Evolutionary conservation across 2,797 vertebrate species (phyloP), one percentile per base, ranked within the genome.

Genomic region (Intellagama lesueurii): DNA sequence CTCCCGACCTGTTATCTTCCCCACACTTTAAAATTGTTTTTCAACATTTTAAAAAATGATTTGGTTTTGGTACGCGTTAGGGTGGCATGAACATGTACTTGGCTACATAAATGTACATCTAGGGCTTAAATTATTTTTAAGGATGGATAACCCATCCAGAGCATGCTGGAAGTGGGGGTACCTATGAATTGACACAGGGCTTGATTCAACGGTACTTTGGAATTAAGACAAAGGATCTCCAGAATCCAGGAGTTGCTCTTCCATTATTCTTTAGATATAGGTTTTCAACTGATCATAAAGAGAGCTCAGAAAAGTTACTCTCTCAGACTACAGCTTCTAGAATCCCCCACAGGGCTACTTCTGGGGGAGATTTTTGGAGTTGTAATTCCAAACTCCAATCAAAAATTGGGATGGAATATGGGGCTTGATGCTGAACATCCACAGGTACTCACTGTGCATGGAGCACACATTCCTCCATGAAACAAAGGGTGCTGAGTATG

Each of bases 401-500:
- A 83, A 44, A 83, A 30, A 44, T 7, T 68, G 68, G 40, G 7
- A 70, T n/a, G 44, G 19, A 47, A 7, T 19, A 87, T 22, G 32
- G 5, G 35, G 26, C n/a, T 64, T 56, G 70, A n/a, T 81, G 19
- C 81, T 69, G 70, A 90, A 87, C n/a, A 26, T 83, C 7, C 3
- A 44, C 40, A 78, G 30, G 60, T 0, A 84, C 91, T 92, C 19
- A 64, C 94, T 89, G 92, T 94, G 75, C 87, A 92, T 0, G 80
- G 77, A 3, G 47, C 66, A 30, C 89, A 94, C 84, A 96, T 82
- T 19, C 92, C 87, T 66, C 89, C 94, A 0, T 94, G 91, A 78
- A 95, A 93, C 70, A 95, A 89, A 0, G 47, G 84, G 32, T 95
- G 90, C 89, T 86, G 92, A 0, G 66, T 75, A n/a, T 88, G 72